Base-by-base conservation (phyloP, 2,113 vertebrate species). In the Tiliqua scincoides region DNA sequence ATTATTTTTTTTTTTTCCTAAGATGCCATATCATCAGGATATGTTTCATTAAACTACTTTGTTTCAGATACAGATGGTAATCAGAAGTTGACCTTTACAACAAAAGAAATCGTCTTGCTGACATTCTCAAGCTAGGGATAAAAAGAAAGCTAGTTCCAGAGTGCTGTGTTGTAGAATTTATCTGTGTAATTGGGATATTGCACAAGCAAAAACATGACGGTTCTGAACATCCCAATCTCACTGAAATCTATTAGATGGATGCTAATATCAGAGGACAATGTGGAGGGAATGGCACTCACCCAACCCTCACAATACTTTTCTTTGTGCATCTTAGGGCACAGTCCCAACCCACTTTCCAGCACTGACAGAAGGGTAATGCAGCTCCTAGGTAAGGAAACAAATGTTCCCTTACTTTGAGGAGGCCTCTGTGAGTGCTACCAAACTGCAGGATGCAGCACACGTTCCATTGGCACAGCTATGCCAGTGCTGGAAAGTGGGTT, bases 61-160 rank as follows among this genome's bases (percentile, higher is more conserved):
- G 61, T 85, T 93, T 87, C 85, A 86, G 82, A 91, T 62, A 72
- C 40, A n/a, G 79, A 72, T 86, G 87, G 54, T 91, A 89, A 90
- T 92, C 84, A 78, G 71, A 62, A 90, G 83, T 40, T 91, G 90
- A 91, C 88, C 89, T 91, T 89, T 91, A 73, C 52, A 85, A 78
- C 90, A 79, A 85, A 35, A 89, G 86, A 76, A 91, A 37, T 81
- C 83, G 52, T 57, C 12, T 90, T 4, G 7, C 77, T 92, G 89
- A 79, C 62, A 15, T 91, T 89, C 65, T 88, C 35, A 80, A 87
- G 80, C 40, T 52, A 79, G 10, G 54, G 65, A 70, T 65, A 85
- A 86, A 87, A 79, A 79, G 84, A 84, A 88, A 81, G 48, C 62
- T 76, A 27, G 48, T 82, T 67, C 84, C 85, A 11, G 23, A 52